Base-by-base conservation (phyloP, 2,888 invertebrate species). In the Phaedon cochleariae region DNA sequence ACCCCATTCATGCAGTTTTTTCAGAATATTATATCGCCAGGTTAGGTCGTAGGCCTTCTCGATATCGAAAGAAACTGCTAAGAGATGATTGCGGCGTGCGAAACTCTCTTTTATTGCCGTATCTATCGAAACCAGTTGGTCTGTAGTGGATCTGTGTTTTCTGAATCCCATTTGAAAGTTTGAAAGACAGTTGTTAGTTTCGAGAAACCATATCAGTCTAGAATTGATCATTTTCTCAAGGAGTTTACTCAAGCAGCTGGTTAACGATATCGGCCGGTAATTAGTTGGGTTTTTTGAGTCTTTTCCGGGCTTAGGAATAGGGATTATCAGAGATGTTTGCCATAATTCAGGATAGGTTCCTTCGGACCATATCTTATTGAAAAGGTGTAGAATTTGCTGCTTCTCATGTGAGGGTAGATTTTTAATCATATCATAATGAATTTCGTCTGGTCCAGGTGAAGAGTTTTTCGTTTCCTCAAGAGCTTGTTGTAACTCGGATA, bases 281-380 rank as follows among this genome's bases (percentile, higher is more conserved):
- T 34, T 34, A 9, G 34, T 10, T 9, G 15, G 18, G n/a, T 48
- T 21, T 55, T 15, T 29, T 10, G 45, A 26, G n/a, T n/a, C n/a
- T n/a, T n/a, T n/a, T n/a, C n/a, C n/a, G n/a, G n/a, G n/a, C n/a
- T n/a, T n/a, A n/a, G 22, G 53, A 10, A 55, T 55, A 9, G 60
- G 49, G 2, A 68, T 52, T 55, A 65, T 31, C 5, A 59, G 34
- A 7, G 59, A 57, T 29, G 29, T 46, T 41, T 63, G 51, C 64
- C 55, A 67, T 20, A 15, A 46, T n/a, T n/a, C n/a, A n/a, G n/a
- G n/a, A n/a, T n/a, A n/a, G n/a, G n/a, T n/a, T n/a, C n/a, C n/a
- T n/a, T 15, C 15, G 10, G 9, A 34, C 45, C 63, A 68, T 17
- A 68, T 52, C 26, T 29, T 31, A 20, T 68, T 64, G 7, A 57